phyloP scores from a whole-genome alignment of 2,113 vertebrate genomes.

The Psittacula cyanocephala region DNA sequence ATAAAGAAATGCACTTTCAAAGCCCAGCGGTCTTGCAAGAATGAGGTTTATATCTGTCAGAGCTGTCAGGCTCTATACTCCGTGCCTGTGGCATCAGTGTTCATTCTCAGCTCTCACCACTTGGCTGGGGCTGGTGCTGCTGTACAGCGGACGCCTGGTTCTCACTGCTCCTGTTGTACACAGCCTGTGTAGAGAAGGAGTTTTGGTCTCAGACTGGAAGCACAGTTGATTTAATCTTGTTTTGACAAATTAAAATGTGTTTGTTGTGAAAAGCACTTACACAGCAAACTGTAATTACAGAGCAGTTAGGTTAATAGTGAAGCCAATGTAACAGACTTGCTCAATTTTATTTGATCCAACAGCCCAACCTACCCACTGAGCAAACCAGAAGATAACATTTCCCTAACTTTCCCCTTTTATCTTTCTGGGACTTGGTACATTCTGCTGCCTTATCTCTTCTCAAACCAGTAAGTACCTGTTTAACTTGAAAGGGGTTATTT shows the following conservation, averaged over 20 bases:
- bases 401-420: not conserved
- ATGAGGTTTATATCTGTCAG: not conserved
- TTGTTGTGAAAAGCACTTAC: not conserved
- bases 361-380: not conserved
- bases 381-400: not conserved
- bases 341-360: not conserved
- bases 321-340: not conserved
- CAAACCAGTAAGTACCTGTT: not conserved
- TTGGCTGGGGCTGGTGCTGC: not conserved
- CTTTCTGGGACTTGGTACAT: not conserved
- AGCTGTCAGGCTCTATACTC: not conserved
- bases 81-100: not conserved
- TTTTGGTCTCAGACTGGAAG: not conserved
- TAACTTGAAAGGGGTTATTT: not conserved
- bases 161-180: rapidly evolving
- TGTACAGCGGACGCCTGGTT: rapidly evolving
- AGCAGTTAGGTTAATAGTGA: not conserved
- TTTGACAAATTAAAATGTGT: not conserved
- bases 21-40: not conserved
- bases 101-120: rapidly evolving
- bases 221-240: not conserved
- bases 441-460: not conserved
- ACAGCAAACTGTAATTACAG: not conserved
- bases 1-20: not conserved
- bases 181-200: not conserved